Percentiles rank a stretch among this genome's conserved stretches.
Evolutionary conservation across 2,888 invertebrate species (phyloP).

Genomic region (Rhagium mordax): DNA sequence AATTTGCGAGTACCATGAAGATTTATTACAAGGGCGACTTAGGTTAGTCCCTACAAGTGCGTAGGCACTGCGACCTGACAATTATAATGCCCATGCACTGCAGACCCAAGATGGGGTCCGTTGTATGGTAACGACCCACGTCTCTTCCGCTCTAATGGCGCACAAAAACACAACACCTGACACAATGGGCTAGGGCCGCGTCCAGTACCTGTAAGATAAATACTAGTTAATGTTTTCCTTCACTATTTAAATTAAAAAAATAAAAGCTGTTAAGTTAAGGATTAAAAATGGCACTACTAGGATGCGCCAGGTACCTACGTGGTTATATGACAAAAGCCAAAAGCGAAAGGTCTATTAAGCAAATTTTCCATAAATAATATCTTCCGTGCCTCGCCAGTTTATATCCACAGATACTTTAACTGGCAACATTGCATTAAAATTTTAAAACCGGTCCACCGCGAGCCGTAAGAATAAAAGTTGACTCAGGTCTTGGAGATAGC

Average conservation of each 20-base stretch:
- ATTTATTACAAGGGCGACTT: conserved; percentile 8
- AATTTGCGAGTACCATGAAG: not conserved
- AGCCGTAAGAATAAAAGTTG: conserved; percentile 5
- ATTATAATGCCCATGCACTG: conserved; percentile 16
- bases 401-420: not conserved
- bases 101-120: conserved; percentile 7
- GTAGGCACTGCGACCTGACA: conserved; percentile 12
- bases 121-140: conserved; percentile 16
- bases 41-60: conserved; percentile 20
- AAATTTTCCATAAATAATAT: not conserved
- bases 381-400: not conserved
- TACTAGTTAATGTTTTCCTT: no score
- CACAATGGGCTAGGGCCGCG: not conserved
- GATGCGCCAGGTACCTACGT: not conserved
- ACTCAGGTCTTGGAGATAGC: conserved; percentile 21
- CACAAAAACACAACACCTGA: conserved; percentile 4
- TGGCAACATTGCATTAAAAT: not conserved
- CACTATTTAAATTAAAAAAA: no score
- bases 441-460: conserved; percentile 23
- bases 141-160: not conserved
- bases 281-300: not conserved
- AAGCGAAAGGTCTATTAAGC: not conserved
- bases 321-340: not conserved
- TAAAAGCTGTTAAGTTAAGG: no score
- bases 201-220: no score